These are phyloP conservation scores for Morpho helenor DNA, from an alignment of 2,888 invertebrate species.

Conservation along the genomic window DNA sequence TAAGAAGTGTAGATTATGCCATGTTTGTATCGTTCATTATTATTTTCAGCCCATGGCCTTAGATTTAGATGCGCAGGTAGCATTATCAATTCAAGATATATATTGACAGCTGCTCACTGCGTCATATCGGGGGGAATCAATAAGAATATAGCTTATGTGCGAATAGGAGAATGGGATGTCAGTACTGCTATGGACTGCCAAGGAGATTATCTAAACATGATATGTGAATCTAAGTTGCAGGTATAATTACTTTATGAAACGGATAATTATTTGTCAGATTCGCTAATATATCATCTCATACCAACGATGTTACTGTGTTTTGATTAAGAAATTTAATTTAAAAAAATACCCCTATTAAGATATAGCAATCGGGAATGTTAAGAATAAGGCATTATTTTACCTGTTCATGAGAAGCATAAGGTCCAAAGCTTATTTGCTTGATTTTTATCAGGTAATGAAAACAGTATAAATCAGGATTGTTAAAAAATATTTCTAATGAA, in stretches of 20 bases:
- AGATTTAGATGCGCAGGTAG: slow-evolving; percentile 36
- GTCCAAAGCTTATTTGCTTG: no score
- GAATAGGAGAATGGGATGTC: slow-evolving; percentile 19
- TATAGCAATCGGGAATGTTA: not conserved
- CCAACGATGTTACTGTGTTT: not conserved
- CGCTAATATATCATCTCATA: not conserved
- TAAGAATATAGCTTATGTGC: slow-evolving; percentile 23
- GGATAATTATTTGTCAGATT: not conserved
- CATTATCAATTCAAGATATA: slow-evolving; percentile 59
- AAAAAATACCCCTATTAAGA: not conserved
- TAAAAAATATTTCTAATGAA: no score
- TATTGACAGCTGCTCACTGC: slow-evolving; percentile 65
- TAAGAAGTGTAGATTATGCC: not conserved
- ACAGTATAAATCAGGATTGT: no score
- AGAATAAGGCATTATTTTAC: not conserved
- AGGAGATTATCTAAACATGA: not conserved
- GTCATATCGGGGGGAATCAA: slow-evolving; percentile 14
- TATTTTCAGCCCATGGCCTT: slow-evolving; percentile 3
- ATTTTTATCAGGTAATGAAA: no score
- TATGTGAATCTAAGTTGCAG: not conserved
- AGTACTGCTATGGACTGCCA: slow-evolving; percentile 11
- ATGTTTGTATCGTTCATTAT: not conserved
- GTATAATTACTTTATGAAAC: not conserved
- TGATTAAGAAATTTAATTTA: not conserved
- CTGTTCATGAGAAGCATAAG: no score